Conservation (phyloP, 2,113 vertebrate species). For the Pedetes capensis region DNA sequence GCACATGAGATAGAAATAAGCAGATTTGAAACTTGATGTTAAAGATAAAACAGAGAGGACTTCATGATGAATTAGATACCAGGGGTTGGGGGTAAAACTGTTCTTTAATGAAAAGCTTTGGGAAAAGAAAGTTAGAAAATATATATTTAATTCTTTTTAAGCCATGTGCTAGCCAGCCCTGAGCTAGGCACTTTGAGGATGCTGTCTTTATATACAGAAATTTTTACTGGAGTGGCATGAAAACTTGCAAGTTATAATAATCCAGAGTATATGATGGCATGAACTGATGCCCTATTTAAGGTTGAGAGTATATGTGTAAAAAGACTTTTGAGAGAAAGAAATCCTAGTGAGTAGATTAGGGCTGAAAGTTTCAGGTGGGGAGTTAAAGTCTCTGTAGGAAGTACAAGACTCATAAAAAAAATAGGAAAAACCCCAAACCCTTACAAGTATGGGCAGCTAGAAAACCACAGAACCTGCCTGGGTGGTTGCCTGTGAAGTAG, state of each 20-base stretch:
- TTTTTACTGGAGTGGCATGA: neutral
- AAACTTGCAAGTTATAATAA: neutral
- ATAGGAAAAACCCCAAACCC: neutral
- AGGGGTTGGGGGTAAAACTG: neutral
- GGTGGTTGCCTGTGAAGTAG: neutral
- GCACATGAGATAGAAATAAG: neutral
- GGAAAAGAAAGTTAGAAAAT: neutral
- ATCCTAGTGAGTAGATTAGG: neutral
- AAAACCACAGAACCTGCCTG: neutral
- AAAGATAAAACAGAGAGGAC: neutral
- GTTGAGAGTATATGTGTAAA: neutral
- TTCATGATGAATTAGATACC: neutral
- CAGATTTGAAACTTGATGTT: neutral
- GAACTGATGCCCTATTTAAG: neutral
- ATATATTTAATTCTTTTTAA: neutral
- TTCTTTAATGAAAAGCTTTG: neutral
- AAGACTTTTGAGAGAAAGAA: constrained; percentile 6
- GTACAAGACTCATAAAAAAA: neutral
- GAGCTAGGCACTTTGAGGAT: neutral
- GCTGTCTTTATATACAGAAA: neutral
- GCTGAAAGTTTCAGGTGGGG: neutral
- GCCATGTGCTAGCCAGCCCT: neutral
- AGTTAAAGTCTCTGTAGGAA: neutral
- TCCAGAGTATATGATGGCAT: neutral
- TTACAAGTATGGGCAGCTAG: neutral